Percentiles rank a stretch among this genome's conserved stretches.
Evolutionary conservation across 2,888 invertebrate species (phyloP).

Genomic region (Archips xylosteana): DNA sequence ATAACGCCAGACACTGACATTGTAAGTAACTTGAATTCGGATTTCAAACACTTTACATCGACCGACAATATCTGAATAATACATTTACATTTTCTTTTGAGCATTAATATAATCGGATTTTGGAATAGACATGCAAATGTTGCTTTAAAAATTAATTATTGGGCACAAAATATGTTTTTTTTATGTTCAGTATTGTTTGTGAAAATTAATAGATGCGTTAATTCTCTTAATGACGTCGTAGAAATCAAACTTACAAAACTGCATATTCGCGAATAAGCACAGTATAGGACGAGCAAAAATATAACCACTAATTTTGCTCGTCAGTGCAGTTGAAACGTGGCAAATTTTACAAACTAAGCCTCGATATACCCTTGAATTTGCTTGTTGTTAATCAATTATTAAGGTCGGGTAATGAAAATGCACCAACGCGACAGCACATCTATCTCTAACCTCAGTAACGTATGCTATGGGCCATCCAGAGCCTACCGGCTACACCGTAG

Average conservation of each 20-base stretch:
- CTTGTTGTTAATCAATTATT: not conserved
- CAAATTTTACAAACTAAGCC: not conserved
- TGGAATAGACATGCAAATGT: not conserved
- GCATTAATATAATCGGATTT: conserved; percentile 8
- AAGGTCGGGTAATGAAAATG: not conserved
- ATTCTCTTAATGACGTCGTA: no score
- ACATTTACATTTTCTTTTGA: conserved; percentile 20
- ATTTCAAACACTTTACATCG: conserved; percentile 11
- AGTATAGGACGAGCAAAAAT: no score
- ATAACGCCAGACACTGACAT: not conserved
- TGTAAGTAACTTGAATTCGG: conserved; percentile 7
- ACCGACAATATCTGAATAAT: conserved; percentile 4
- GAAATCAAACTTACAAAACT: no score
- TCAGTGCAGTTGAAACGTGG: not conserved
- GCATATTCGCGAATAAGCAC: no score
- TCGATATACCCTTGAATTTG: not conserved
- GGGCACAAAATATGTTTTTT: not conserved
- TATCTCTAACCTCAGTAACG: not conserved
- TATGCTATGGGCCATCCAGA: not conserved
- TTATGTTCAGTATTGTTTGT: not conserved
- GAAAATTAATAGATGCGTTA: no score
- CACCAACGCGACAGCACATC: not conserved
- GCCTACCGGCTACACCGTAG: not conserved
- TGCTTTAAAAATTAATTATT: not conserved
- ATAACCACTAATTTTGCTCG: no score